A percentile compares a stretch with the other conserved stretches of the same genome.
Conservation (phyloP, 2,888 invertebrate genomes). For the Ephialtes manifestator region DNA sequence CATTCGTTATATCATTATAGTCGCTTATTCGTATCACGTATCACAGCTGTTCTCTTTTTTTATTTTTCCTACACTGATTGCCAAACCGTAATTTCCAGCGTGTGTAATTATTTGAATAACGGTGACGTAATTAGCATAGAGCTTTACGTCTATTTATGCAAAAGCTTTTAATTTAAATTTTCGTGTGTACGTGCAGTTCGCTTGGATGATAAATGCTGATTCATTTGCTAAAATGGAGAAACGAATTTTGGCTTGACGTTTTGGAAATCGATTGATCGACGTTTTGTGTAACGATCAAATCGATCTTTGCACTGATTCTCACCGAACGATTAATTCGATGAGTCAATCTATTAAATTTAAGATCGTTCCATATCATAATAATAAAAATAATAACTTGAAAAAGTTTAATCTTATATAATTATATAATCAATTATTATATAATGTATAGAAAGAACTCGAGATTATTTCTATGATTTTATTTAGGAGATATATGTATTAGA, state of each 20-base stretch:
- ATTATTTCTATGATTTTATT: no score
- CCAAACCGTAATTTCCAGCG: slow-evolving; percentile 58
- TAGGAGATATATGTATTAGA: no score
- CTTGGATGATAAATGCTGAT: slow-evolving; percentile 1
- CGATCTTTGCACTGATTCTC: no score
- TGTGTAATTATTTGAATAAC: slow-evolving; percentile 64
- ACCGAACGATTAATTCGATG: no score
- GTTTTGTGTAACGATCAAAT: no score
- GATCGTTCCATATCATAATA: no score
- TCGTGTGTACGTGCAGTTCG: not conserved
- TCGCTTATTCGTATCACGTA: slow-evolving; percentile 60
- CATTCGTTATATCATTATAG: slow-evolving; percentile 19
- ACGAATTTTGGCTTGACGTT: not conserved
- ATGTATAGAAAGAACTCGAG: no score
- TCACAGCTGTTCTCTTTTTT: slow-evolving; percentile 15
- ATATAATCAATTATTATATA: no score
- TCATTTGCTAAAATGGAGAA: not conserved
- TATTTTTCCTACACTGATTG: slow-evolving; percentile 44
- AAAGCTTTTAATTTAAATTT: slow-evolving; percentile 40
- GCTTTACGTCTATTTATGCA: slow-evolving; percentile 14
- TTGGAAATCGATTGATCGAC: no score
- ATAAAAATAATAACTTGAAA: no score
- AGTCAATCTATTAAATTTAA: no score
- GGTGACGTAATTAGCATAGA: slow-evolving; percentile 45
- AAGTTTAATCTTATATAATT: no score